A percentile compares a stretch with the other conserved stretches of the same genome.
phyloP scores from a whole-genome alignment of 35 echinoderm and acorn worm species.

The Apostichopus californicus region DNA sequence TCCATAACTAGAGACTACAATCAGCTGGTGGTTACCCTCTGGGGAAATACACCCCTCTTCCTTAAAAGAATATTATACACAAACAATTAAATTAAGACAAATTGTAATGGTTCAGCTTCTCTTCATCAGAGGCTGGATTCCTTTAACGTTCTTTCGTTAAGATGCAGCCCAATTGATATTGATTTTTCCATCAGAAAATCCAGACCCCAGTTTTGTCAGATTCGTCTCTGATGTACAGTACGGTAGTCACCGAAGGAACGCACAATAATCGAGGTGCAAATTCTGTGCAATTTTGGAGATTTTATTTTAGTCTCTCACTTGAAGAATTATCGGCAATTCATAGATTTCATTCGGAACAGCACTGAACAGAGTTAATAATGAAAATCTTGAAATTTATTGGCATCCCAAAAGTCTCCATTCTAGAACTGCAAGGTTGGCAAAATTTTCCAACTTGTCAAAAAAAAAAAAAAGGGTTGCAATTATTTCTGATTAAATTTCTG shows the following conservation, averaged over 20 bases:
- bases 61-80: no score
- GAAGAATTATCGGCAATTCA: neutral
- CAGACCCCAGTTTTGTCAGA: neutral
- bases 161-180: constrained; percentile 1
- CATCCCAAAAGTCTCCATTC: neutral
- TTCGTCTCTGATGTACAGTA: neutral
- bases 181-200: constrained; percentile 11
- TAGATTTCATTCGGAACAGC: neutral
- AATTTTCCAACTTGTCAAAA: constrained; percentile 4
- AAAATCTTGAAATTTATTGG: neutral
- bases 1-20: no score
- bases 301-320: neutral
- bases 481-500: neutral
- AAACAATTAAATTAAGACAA: neutral
- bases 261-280: neutral
- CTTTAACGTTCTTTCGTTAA: neutral
- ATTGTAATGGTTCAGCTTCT: neutral
- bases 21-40: no score
- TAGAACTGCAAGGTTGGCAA: constrained; percentile 8
- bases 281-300: neutral
- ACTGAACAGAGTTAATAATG: neutral
- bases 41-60: no score
- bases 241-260: neutral
- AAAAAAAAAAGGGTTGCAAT: neutral
- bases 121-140: neutral